These are phyloP conservation scores for Toxotes jaculatrix DNA, from an alignment of 2,113 vertebrate species.

Conservation along the genomic window DNA sequence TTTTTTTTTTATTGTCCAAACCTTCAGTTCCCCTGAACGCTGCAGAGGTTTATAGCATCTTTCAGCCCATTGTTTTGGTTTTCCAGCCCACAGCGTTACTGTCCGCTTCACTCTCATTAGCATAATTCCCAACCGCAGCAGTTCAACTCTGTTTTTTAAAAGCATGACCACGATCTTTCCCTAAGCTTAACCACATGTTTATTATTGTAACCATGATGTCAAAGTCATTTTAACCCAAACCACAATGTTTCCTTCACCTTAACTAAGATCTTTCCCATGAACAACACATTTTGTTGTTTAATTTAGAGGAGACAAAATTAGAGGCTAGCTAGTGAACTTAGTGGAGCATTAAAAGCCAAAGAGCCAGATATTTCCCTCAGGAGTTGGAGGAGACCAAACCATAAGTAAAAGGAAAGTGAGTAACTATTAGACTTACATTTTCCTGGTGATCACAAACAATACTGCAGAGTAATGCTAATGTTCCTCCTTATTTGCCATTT, in stretches of 20 bases:
- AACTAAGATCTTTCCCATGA: background rate
- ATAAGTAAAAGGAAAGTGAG: background rate
- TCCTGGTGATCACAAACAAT: too few relatives aligned
- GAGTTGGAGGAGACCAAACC: background rate
- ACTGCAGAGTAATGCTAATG: background rate
- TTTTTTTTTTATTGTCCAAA: background rate
- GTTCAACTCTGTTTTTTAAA: background rate
- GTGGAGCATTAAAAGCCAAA: background rate
- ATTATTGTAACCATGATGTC: background rate
- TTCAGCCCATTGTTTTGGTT: too few relatives aligned
- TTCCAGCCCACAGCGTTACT: too few relatives aligned
- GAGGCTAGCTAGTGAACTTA: background rate
- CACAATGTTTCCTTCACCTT: background rate
- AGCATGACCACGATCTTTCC: background rate
- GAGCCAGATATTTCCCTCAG: background rate
- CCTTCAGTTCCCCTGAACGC: background rate
- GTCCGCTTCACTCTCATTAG: background rate
- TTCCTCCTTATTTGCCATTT: background rate
- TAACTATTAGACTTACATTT: too few relatives aligned
- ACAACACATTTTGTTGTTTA: too few relatives aligned
- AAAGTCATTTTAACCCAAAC: background rate
- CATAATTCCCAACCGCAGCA: background rate
- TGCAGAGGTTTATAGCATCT: too few relatives aligned
- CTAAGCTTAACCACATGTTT: background rate
- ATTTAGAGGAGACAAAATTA: too few relatives aligned